Conservation (phyloP, 2,888 invertebrate species). For the Tanaodytes sp. region DNA sequence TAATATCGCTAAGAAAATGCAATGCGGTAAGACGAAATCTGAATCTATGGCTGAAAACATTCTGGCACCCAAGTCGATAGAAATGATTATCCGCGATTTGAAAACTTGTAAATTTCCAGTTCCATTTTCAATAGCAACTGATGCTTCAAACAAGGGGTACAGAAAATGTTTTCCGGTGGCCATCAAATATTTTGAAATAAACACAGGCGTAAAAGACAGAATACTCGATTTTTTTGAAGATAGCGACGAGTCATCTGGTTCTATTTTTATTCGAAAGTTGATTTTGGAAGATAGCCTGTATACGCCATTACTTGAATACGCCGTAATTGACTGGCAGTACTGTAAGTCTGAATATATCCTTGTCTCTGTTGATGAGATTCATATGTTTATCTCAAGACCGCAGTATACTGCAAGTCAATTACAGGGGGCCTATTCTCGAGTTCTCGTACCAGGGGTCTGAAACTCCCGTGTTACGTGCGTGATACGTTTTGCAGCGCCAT, state of each 20-base stretch:
- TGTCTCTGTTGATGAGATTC: too few relatives aligned
- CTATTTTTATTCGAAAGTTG: background rate
- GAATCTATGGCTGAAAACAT: slow-evolving; percentile 54
- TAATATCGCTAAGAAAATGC: slow-evolving; percentile 44
- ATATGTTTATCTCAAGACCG: too few relatives aligned
- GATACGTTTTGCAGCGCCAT: too few relatives aligned
- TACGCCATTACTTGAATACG: too few relatives aligned
- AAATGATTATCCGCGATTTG: slow-evolving; percentile 23
- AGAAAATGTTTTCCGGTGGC: slow-evolving; percentile 20
- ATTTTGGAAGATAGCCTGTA: too few relatives aligned
- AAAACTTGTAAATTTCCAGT: slow-evolving; percentile 3
- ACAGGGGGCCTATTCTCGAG: too few relatives aligned
- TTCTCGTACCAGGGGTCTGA: too few relatives aligned
- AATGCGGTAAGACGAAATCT: slow-evolving; percentile 55
- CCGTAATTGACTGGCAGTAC: too few relatives aligned
- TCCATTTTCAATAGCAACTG: slow-evolving; percentile 22
- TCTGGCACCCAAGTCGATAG: slow-evolving; percentile 45
- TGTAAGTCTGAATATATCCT: too few relatives aligned
- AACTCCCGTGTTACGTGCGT: too few relatives aligned
- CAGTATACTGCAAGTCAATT: too few relatives aligned
- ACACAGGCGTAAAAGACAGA: slow-evolving; percentile 2
- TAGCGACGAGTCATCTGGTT: slow-evolving; percentile 18
- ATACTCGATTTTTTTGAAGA: slow-evolving; percentile 32
- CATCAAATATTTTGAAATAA: slow-evolving; percentile 31
- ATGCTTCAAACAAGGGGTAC: slow-evolving; percentile 32